Conservation (phyloP, 2,888 invertebrate genomes). For the Ophonus ardosiacus region DNA sequence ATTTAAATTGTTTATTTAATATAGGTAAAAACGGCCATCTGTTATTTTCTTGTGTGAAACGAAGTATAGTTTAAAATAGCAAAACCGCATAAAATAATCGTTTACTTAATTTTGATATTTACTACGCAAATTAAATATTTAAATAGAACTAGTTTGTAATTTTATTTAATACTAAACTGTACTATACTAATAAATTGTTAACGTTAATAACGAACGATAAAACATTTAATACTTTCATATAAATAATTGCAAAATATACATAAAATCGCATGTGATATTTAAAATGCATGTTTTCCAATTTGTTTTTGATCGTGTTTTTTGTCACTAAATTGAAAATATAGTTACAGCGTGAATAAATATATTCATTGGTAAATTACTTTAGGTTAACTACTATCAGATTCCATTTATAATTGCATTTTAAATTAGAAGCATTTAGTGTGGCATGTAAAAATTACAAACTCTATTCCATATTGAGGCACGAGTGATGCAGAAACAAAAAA, state of each 20-base stretch:
- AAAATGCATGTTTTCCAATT: neutral
- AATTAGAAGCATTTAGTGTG: neutral
- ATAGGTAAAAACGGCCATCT: no score
- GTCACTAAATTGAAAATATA: conserved; percentile 8
- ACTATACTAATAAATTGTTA: no score
- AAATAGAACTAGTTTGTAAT: no score
- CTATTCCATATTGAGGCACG: conserved; percentile 1
- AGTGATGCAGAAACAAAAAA: conserved; percentile 24
- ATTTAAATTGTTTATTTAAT: no score
- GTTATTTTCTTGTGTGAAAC: no score
- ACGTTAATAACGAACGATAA: no score
- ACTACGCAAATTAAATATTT: no score
- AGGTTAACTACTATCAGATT: conserved; percentile 20
- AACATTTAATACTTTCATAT: no score
- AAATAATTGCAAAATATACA: neutral
- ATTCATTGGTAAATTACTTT: conserved; percentile 11
- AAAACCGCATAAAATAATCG: no score
- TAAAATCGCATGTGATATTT: neutral
- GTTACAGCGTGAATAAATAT: neutral
- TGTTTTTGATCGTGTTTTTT: neutral
- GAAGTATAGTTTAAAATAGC: no score
- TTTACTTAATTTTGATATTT: no score
- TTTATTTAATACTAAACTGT: no score
- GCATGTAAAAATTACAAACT: neutral
- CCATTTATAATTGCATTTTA: conserved; percentile 32